Percentiles rank a stretch among this genome's conserved stretches.
Evolutionary conservation across 2,113 vertebrate genomes (phyloP).

Genomic region (Phylloscopus trochiloides): DNA sequence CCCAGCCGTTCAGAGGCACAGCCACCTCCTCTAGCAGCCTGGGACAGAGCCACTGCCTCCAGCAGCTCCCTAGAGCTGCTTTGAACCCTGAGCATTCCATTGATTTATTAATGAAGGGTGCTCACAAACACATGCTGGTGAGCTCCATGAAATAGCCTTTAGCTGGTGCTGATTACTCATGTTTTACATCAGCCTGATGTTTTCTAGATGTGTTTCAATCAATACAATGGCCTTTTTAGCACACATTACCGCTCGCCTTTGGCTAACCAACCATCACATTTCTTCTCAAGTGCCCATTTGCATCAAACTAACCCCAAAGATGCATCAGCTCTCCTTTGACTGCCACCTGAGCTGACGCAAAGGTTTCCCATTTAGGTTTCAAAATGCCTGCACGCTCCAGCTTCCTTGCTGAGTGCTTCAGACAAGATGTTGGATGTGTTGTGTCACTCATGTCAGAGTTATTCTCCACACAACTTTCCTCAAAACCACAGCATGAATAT

Average conservation of each 20-base stretch:
- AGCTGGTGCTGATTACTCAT: conserved; percentile 35
- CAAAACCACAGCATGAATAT: background rate
- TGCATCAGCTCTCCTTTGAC: background rate
- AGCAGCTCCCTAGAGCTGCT: background rate
- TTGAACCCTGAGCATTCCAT: background rate
- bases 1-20: background rate
- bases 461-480: background rate
- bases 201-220: conserved; percentile 53
- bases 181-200: conserved; percentile 52
- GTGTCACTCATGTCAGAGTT: conserved; percentile 3
- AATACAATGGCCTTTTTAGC: conserved; percentile 49
- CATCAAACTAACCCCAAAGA: conserved; percentile 35
- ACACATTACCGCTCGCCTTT: background rate
- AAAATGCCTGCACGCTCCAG: background rate
- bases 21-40: background rate
- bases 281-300: conserved; percentile 48
- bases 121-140: background rate
- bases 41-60: background rate
- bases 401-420: background rate
- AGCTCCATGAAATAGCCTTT: conserved; percentile 5
- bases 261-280: conserved; percentile 37
- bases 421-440: conserved; percentile 6
- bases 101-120: conserved; percentile 44
- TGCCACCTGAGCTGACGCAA: background rate
- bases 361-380: background rate